A percentile compares a stretch with the other conserved stretches of the same genome.
Conservation (phyloP, 2,113 vertebrate genomes). For the Hypomesus transpacificus region DNA sequence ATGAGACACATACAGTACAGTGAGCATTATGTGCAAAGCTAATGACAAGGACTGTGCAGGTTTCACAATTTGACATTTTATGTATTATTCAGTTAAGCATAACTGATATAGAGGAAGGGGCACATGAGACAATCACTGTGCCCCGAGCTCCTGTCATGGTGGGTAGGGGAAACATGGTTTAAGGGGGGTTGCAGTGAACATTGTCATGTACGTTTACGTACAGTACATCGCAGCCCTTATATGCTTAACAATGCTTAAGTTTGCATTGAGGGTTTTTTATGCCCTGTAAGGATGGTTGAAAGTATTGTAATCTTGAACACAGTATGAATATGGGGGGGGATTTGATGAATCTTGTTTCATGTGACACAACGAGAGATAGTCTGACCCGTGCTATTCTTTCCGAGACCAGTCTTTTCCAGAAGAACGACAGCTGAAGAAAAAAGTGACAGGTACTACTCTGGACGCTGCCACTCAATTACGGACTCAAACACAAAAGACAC, state of each 20-base stretch:
- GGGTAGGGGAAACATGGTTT: conserved; percentile 42
- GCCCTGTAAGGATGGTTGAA: too few species aligned
- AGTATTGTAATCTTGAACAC: too few species aligned
- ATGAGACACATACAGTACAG: conserved; percentile 40
- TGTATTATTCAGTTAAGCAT: conserved; percentile 56
- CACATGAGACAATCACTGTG: conserved; percentile 41
- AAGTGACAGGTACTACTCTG: conserved; percentile 46
- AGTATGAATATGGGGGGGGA: too few species aligned
- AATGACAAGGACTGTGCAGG: conserved; percentile 40
- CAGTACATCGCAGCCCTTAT: too few species aligned
- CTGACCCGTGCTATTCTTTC: too few species aligned
- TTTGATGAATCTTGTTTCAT: too few species aligned
- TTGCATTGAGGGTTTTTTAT: too few species aligned
- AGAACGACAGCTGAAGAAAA: conserved; percentile 19
- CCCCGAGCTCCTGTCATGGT: conserved; percentile 56
- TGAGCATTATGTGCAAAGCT: conserved; percentile 34
- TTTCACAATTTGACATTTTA: conserved; percentile 47
- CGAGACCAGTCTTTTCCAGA: neutral
- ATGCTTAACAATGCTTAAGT: too few species aligned
- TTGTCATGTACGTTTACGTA: neutral
- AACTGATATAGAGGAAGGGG: conserved; percentile 49
- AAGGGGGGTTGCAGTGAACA: neutral
- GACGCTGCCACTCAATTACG: conserved; percentile 49
- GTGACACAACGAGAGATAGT: too few species aligned
- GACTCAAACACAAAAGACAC: conserved; percentile 49